Evolutionary conservation across 2,113 vertebrate genomes (phyloP), one percentile per base, ranked within the genome.

Genomic region (Buteo buteo): DNA sequence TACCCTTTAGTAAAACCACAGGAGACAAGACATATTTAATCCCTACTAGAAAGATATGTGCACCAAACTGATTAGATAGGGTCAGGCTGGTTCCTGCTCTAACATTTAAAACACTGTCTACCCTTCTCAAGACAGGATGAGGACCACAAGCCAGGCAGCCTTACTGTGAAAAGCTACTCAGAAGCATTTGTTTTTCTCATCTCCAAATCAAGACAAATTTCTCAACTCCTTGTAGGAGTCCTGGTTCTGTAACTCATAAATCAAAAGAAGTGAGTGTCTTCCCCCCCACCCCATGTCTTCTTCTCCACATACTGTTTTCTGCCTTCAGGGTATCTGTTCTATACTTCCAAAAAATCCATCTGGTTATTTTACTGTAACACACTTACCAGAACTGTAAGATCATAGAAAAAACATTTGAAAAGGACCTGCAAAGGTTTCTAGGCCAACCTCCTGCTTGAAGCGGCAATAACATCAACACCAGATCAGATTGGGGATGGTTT

Each of bases 291-390:
- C 83, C 52, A 28, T 93, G 88, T 92, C 4, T 0, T 90, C 85
- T 88, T 94, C 94, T 93, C 95, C 71, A 84, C 89, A 84, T 69
- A 93, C 64, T 88, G 92, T 80, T 95, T 96, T 88, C 88, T 96
- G 96, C 93, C 96, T 96, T 96, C 82, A 96, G 96, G 96, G 95
- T 97, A 96, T 96, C 89, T 95, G 65, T 87, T 96, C 93, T 91
- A 95, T 96, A 89, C 81, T 96, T 96, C 93, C 47, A 86, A 92
- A 95, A 97, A 88, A 82, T 93, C 95, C 95, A 96, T 94, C 95
- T 97, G 94, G 89, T 94, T 96, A 96, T 94, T 96, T 97, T 94
- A 87, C 95, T 95, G 83, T 92, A 94, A 89, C 89, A 86, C 83
- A 40, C 72, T 96, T 96, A 95, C 52, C 72, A 96, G 94, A 96